phyloP scores from a whole-genome alignment of 2,888 invertebrate species.

The Halictus quadricinctus region DNA sequence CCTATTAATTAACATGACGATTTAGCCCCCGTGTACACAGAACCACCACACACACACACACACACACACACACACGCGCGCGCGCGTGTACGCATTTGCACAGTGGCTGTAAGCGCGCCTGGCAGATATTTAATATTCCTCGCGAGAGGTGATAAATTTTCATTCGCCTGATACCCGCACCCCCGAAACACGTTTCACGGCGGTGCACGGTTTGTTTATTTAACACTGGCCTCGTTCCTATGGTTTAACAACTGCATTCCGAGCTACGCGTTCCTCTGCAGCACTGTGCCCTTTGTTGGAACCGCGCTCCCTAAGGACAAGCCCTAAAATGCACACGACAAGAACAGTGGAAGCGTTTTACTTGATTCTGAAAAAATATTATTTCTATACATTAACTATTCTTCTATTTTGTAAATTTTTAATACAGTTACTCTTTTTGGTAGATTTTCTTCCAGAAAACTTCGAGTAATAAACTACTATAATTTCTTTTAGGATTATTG shows the following conservation, averaged over 20 bases:
- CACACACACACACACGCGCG: background rate
- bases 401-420: no score
- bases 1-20: slow-evolving; percentile 74
- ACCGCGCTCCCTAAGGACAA: background rate
- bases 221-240: background rate
- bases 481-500: no score
- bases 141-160: slow-evolving; percentile 17
- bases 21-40: slow-evolving; percentile 27
- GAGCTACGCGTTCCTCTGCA: background rate
- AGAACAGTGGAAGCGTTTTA: background rate
- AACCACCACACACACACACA: background rate
- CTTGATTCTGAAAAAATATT: no score
- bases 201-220: slow-evolving; percentile 6
- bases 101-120: background rate
- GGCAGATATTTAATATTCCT: slow-evolving; percentile 35
- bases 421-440: no score
- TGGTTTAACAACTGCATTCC: slow-evolving; percentile 9
- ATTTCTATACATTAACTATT: no score
- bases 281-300: background rate
- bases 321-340: background rate
- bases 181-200: background rate
- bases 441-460: no score
- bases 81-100: slow-evolving; percentile 5
- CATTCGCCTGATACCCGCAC: background rate
- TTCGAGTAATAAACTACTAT: no score